Evolutionary conservation across 2,113 vertebrate genomes (phyloP).

Genomic region (Callipepla squamata): DNA sequence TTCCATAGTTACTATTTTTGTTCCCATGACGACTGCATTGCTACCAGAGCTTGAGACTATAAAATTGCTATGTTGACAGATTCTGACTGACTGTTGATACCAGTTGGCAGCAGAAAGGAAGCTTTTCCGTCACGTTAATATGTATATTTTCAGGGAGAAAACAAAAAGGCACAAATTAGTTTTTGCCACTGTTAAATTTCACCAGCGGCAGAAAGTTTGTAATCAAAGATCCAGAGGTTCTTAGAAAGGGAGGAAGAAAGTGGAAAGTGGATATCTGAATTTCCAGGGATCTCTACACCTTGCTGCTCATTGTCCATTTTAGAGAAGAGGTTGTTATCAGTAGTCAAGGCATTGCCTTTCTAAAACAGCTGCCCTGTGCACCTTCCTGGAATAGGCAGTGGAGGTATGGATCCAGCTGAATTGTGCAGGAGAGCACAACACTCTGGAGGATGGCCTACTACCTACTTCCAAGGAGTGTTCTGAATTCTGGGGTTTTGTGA

Average conservation of each 20-base stretch:
- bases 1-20: constrained; percentile 66
- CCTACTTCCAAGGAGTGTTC: not conserved
- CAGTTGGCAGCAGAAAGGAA: constrained; percentile 56
- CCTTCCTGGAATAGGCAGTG: not conserved
- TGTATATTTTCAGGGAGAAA: constrained; percentile 63
- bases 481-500: not conserved
- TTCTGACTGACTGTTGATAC: constrained; percentile 75
- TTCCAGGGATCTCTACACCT: not conserved
- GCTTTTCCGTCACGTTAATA: constrained; percentile 42
- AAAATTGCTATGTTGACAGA: constrained; percentile 75
- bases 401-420: not conserved
- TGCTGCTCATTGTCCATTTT: not conserved
- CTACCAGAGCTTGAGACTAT: constrained; percentile 44
- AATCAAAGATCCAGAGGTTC: not conserved
- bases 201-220: constrained; percentile 24
- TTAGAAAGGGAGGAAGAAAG: not conserved
- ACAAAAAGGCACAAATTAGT: constrained; percentile 10
- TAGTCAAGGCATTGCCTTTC: not conserved
- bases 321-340: not conserved
- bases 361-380: not conserved
- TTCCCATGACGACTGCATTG: constrained; percentile 74
- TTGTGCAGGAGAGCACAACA: not conserved
- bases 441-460: not conserved
- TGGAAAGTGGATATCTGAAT: not conserved
- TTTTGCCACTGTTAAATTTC: constrained; percentile 43